These are phyloP conservation scores for Corythornis leucogaster DNA, from an alignment of 2,797 vertebrate genomes.

Conservation along the genomic window DNA sequence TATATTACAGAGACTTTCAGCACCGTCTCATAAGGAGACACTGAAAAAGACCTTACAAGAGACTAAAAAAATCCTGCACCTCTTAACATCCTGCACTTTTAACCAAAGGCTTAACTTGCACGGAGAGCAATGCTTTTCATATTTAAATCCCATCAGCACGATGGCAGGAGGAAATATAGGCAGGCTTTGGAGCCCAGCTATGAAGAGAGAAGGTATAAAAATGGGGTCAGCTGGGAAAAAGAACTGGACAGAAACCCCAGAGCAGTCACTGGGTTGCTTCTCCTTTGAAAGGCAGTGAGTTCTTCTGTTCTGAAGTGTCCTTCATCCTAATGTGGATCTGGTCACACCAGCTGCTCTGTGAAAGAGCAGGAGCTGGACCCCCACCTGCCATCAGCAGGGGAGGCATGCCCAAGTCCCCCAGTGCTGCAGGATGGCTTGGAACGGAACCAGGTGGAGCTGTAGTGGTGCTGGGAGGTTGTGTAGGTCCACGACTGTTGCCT, in stretches of 20 bases:
- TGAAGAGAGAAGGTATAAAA: background rate
- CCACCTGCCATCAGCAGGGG: background rate
- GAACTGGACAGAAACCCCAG: background rate
- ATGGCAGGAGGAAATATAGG: constrained; percentile 40
- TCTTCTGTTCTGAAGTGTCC: background rate
- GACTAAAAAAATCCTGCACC: constrained; percentile 55
- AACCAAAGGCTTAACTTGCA: constrained; percentile 64
- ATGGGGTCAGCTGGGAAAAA: constrained; percentile 52
- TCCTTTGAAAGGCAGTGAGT: background rate
- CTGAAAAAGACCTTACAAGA: constrained; percentile 62
- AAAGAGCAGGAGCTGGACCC: background rate
- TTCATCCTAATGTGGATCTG: background rate
- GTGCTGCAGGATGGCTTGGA: fast-evolving
- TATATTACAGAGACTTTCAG: constrained; percentile 70
- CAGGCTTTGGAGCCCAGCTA: constrained; percentile 24
- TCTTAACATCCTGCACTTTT: constrained; percentile 69
- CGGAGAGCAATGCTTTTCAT: constrained; percentile 59
- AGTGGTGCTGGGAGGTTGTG: fast-evolving
- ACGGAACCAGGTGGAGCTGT: background rate
- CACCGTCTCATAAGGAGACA: constrained; percentile 38
- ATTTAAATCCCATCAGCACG: constrained; percentile 57
- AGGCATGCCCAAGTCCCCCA: background rate
- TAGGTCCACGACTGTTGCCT: background rate
- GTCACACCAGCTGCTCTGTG: background rate
- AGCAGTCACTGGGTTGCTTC: background rate